Base-by-base conservation (phyloP, 2,113 vertebrate genomes). In the Colaptes auratus region DNA sequence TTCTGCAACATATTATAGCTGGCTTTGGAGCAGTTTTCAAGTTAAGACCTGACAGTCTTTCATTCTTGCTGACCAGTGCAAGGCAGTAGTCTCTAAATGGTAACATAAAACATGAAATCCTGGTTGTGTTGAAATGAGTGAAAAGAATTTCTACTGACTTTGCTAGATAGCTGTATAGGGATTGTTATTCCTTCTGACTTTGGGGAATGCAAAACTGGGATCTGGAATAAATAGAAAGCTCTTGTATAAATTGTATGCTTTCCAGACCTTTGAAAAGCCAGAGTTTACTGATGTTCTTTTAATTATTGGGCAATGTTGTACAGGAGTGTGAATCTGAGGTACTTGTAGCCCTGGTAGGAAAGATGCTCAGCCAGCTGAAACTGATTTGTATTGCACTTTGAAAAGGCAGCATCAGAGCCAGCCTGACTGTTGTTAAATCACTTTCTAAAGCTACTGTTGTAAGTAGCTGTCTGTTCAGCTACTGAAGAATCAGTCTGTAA, bases 391-490 rank as follows among this genome's bases (percentile, higher is more conserved):
- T 71, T 82, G 56, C 48, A 58, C 61, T 92, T 95, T 92, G 90
- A 71, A 89, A 95, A 97, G 92, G 82, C 88, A 84, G 48, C 42
- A 71, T 65, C 46, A 36, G 65, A 96, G 55, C 65, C 55, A 95
- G 75, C 42, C 66, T 90, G 93, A 80, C 71, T 88, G 75, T 55
- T 94, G 67, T 91, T 76, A 78, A 95, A 90, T 85, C 30, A 21
- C 79, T 95, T 92, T 80, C 20, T 81, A 85, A 64, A 74, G 80
- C 64, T 21, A 8, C 65, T 28, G 14, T 93, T 94, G 74, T 89
- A 71, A 94, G 83, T 91, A 84, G 33, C 78, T 94, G 82, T 81
- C 85, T 88, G 70, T 95, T 97, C 86, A 78, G 83, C 90, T 95
- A 39, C 77, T 90, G 75, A 83, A 46, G 92, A 93, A 88, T 87